A percentile compares a stretch with the other conserved stretches of the same genome.
These are phyloP conservation scores for Bothrops jararaca DNA, from an alignment of 2,113 vertebrate species.

Conservation along the genomic window DNA sequence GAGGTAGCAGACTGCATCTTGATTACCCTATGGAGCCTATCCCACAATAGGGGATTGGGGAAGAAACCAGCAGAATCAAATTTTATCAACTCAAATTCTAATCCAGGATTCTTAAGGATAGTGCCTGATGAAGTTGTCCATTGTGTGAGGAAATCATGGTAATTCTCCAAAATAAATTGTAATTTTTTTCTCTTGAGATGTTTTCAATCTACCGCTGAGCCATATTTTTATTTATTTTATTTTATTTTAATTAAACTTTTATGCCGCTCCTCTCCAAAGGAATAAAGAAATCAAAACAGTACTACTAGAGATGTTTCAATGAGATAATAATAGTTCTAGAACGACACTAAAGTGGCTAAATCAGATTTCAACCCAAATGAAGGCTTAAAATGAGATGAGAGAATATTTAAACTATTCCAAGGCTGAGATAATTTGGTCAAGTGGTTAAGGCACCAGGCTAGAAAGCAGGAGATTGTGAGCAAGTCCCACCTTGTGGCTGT, in stretches of 20 bases:
- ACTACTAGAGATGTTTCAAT: background rate
- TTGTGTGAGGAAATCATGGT: background rate
- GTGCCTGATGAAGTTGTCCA: background rate
- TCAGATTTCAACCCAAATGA: background rate
- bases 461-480: background rate
- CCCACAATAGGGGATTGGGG: background rate
- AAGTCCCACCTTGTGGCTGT: background rate
- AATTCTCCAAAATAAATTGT: background rate
- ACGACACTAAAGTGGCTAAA: background rate
- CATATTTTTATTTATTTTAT: too few relatives aligned
- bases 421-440: background rate
- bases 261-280: too few relatives aligned
- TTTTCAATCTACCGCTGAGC: background rate
- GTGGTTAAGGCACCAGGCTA: background rate
- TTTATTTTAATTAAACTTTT: too few relatives aligned
- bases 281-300: background rate
- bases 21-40: background rate
- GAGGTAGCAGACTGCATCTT: background rate
- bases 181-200: background rate
- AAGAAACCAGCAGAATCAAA: background rate
- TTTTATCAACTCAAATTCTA: background rate
- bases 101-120: background rate
- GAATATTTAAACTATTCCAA: background rate
- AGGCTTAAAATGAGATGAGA: background rate
- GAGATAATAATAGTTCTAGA: background rate